Base-by-base conservation (phyloP, 2,797 vertebrate species). In the Onychomys arenicola region DNA sequence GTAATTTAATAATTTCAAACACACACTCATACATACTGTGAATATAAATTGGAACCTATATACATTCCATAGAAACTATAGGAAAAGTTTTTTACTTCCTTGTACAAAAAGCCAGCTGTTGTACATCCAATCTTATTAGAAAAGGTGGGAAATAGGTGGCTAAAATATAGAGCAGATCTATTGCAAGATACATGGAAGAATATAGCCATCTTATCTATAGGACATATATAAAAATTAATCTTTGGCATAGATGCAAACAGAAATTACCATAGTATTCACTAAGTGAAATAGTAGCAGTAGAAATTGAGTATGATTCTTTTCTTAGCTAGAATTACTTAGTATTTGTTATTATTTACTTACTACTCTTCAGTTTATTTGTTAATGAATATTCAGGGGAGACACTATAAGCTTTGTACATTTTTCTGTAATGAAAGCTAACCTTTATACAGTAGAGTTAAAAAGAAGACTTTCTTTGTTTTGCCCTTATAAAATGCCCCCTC, bases 91-190 rank as follows among this genome's bases (percentile, higher is more conserved):
- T 71, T 82, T 71, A 49, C 67, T 25, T 0, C 5, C 29, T 25
- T 43, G 0, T 17, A 46, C 40, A 21, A 80, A 83, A 43, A 21
- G 65, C 57, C 63, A 92, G 49, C 43, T 80, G 16, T 5, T 27
- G 0, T 32, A 11, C 3, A 1, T 2, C 34, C 59, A 11, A 69
- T 59, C 63, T 46, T 77, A 49, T n/a, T 6, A 0, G 8, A 65
- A 78, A 86, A 94, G 49, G 46, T 69, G 4, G 0, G 0, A 0
- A 3, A 85, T 89, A 87, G 40, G 27, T 0, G 0, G 71, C 3
- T 49, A 49, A 65, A n/a, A 46, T 46, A n/a, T 49, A 77, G 67
- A 83, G 34, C 69, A n/a, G 25, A 8, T 93, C 91, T 94, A 59
- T 67, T 73, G 17, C 4, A 14, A 6, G 43, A 13, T n/a, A 52